Evolutionary conservation across 2,888 invertebrate species (phyloP).

Genomic region (Cotesia congregata): DNA sequence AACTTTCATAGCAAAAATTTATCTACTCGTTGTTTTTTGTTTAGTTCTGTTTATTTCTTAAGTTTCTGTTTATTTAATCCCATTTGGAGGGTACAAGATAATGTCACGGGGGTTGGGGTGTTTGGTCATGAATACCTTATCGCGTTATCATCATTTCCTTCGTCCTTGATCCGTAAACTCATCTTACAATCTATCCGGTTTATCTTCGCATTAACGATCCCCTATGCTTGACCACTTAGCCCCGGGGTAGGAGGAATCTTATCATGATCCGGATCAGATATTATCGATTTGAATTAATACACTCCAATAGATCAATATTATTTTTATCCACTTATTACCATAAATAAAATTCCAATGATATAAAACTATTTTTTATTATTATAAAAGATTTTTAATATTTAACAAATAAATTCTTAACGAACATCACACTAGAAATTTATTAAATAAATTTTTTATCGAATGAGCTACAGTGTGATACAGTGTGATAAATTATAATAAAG

Average conservation of each 20-base stretch:
- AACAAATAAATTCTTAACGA: too few relatives aligned
- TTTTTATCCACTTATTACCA: too few relatives aligned
- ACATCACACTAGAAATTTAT: too few relatives aligned
- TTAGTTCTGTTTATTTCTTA: neutral
- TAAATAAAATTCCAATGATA: too few relatives aligned
- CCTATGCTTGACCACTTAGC: conserved; percentile 31
- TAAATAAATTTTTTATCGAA: too few relatives aligned
- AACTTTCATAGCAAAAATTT: neutral
- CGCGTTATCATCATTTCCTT: conserved; percentile 25
- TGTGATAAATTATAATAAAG: too few relatives aligned
- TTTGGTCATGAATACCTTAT: conserved; percentile 23
- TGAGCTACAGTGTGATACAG: too few relatives aligned
- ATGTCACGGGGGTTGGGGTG: neutral
- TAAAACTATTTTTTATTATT: too few relatives aligned
- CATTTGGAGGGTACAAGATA: neutral
- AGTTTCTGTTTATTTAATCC: neutral
- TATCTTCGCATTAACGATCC: conserved; percentile 34
- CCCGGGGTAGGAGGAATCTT: conserved; percentile 21
- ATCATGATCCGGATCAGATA: conserved; percentile 19
- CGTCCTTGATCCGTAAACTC: conserved; percentile 29
- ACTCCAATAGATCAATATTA: too few relatives aligned
- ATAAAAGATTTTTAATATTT: too few relatives aligned
- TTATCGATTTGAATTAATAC: neutral
- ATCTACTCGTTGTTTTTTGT: neutral
- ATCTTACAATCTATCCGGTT: conserved; percentile 35